phyloP scores from a whole-genome alignment of 2,888 invertebrate species.

The Linnaemya tessellans region DNA sequence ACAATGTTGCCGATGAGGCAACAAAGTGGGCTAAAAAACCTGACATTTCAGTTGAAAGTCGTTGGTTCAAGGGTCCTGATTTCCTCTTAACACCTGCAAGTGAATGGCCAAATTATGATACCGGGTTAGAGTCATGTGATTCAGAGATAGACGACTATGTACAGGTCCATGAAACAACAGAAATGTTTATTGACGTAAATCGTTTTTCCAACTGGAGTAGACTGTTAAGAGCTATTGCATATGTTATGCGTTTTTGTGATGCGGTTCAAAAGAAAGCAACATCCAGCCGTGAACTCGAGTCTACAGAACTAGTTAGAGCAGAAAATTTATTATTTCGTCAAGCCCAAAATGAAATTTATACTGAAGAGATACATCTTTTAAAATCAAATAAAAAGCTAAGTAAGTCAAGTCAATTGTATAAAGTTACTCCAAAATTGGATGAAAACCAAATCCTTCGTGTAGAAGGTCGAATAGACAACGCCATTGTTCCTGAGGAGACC shows the following conservation, averaged over 20 bases:
- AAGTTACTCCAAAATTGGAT: no score
- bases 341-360: constrained; percentile 21
- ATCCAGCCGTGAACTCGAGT: not conserved
- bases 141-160: constrained; percentile 8
- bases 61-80: constrained; percentile 68
- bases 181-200: constrained; percentile 21
- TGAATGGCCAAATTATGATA: constrained; percentile 1
- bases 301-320: not conserved
- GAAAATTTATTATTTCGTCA: constrained; percentile 9
- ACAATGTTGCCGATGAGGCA: no score
- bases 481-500: constrained; percentile 24
- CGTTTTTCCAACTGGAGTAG: constrained; percentile 46
- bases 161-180: constrained; percentile 10
- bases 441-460: constrained; percentile 46
- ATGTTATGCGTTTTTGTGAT: no score
- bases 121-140: constrained; percentile 6
- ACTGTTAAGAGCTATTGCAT: constrained; percentile 22
- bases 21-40: no score
- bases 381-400: constrained; percentile 6
- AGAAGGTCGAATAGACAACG: constrained; percentile 14
- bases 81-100: no score
- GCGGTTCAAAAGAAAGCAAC: not conserved
- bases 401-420: no score
- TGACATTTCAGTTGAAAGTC: constrained; percentile 33
- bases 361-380: constrained; percentile 34